Conservation (phyloP, 2,797 vertebrate species). For the Merluccius polli region DNA sequence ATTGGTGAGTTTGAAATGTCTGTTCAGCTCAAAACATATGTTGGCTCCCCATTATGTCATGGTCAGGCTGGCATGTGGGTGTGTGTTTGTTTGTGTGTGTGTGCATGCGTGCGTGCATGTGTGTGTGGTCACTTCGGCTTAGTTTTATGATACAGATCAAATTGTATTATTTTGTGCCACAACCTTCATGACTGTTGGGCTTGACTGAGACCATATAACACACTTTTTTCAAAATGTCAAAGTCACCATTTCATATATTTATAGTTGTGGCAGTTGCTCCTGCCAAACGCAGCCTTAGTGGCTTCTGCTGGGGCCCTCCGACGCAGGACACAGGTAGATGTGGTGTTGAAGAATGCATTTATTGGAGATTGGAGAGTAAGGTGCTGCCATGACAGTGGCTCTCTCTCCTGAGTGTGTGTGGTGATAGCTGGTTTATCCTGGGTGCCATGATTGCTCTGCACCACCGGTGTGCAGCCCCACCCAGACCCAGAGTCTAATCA, state of each 20-base stretch:
- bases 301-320: no score
- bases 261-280: no score
- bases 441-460: no score
- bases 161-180: background rate
- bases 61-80: conserved; percentile 2
- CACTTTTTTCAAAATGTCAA: background rate
- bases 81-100: conserved; percentile 5
- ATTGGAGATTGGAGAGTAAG: no score
- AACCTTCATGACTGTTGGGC: background rate
- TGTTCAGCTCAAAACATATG: background rate
- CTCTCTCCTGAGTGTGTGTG: no score
- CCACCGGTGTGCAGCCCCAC: no score
- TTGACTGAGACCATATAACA: background rate
- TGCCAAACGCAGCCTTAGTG: no score
- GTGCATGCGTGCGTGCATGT: background rate
- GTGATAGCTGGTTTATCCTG: no score
- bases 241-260: background rate
- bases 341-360: no score
- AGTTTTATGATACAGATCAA: background rate
- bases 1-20: background rate
- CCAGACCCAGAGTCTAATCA: no score
- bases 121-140: background rate
- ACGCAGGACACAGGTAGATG: no score
- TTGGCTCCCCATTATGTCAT: background rate
- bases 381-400: no score